Percentiles rank a stretch among this genome's conserved stretches.
Conservation (phyloP, 2,113 vertebrate genomes). For the Axis porcinus region DNA sequence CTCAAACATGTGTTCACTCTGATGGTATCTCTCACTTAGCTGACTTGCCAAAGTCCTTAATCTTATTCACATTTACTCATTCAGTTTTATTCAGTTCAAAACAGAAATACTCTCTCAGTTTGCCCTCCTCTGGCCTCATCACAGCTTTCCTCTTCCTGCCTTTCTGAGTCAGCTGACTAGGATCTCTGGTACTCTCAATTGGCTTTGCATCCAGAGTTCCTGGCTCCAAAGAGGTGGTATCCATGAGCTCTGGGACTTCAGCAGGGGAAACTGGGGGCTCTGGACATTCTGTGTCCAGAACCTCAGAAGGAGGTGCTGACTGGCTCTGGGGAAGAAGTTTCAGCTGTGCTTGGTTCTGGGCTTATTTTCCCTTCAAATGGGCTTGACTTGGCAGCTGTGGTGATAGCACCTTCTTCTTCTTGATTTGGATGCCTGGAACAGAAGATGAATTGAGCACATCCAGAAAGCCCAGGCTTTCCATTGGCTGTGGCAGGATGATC, state of each 20-base stretch:
- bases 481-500: conserved; percentile 93
- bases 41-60: conserved; percentile 95
- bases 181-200: conserved; percentile 60
- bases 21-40: conserved; percentile 94
- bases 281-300: conserved; percentile 87
- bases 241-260: conserved; percentile 87
- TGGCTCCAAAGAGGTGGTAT: conserved; percentile 79
- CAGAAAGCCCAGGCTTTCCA: conserved; percentile 93
- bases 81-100: conserved; percentile 95
- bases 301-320: conserved; percentile 74
- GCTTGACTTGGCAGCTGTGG: conserved; percentile 90
- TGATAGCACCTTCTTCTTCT: conserved; percentile 94
- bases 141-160: conserved; percentile 94
- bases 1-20: conserved; percentile 92
- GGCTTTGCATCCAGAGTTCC: conserved; percentile 81
- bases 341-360: conserved; percentile 78
- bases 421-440: conserved; percentile 94
- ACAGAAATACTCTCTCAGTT: conserved; percentile 93
- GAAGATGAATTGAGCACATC: conserved; percentile 95
- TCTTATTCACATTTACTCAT: conserved; percentile 96
- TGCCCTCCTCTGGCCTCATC: conserved; percentile 92
- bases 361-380: conserved; percentile 89
- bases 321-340: conserved; percentile 89
- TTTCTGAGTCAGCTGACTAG: conserved; percentile 83
- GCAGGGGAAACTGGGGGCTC: conserved; percentile 90